Conservation (phyloP, 2,797 vertebrate genomes). For the Dendrocincla fuliginosa region DNA sequence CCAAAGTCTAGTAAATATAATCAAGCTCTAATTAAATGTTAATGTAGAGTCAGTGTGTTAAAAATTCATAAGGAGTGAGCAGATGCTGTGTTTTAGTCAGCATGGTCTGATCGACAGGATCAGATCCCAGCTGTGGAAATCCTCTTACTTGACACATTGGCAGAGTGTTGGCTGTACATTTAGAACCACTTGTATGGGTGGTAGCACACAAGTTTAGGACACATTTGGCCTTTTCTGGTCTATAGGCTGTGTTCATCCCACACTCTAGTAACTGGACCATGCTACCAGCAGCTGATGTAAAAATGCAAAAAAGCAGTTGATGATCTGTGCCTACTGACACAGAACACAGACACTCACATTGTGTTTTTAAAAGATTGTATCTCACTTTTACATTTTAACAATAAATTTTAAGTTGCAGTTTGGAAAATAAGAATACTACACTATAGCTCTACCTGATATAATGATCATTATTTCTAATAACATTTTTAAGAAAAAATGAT, state of each 20-base stretch:
- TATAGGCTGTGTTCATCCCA: not conserved
- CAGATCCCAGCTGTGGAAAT: slow-evolving; percentile 1
- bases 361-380: not conserved
- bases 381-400: not conserved
- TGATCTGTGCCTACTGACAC: rapidly evolving
- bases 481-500: not conserved
- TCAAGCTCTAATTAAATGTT: slow-evolving; percentile 56
- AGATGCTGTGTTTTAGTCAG: not conserved
- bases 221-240: not conserved
- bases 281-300: not conserved
- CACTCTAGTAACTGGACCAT: not conserved
- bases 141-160: not conserved
- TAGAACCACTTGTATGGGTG: not conserved
- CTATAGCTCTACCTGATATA: not conserved
- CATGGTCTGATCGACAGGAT: not conserved
- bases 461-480: not conserved
- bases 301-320: not conserved
- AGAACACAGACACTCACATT: rapidly evolving
- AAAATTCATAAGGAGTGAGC: slow-evolving; percentile 37
- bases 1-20: slow-evolving; percentile 44
- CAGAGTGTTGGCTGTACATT: not conserved
- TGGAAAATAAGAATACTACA: not conserved
- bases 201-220: not conserved
- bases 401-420: not conserved
- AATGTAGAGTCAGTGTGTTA: not conserved